Evolutionary conservation across 2,797 vertebrate species (phyloP).

Genomic region (Peromyscus nudipes): DNA sequence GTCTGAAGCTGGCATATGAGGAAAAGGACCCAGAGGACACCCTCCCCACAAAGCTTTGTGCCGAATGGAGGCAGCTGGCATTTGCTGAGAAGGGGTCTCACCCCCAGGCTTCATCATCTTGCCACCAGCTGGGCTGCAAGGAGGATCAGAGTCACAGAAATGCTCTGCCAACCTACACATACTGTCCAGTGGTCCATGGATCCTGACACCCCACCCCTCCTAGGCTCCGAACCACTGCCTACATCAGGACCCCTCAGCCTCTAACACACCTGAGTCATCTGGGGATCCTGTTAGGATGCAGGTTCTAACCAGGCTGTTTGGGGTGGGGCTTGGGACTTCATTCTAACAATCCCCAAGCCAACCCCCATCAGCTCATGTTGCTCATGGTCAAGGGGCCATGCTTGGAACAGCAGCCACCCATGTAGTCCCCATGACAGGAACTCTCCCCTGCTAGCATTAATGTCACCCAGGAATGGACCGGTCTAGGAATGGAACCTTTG

Average conservation of each 20-base stretch:
- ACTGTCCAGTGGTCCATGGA: not conserved
- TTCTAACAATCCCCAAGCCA: not conserved
- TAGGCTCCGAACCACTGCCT: not conserved
- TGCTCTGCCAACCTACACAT: not conserved
- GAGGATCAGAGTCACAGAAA: not conserved
- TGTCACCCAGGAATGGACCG: not conserved
- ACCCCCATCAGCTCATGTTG: not conserved
- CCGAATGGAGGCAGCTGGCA: not conserved
- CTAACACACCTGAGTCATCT: conserved; percentile 12
- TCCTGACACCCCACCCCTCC: not conserved
- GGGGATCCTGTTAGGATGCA: conserved; percentile 27
- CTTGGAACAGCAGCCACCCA: not conserved
- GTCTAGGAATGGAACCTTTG: not conserved
- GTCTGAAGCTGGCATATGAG: not conserved
- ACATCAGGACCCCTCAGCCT: conserved; percentile 39
- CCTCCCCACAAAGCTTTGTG: not conserved
- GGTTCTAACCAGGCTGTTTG: conserved; percentile 23
- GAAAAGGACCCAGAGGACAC: not conserved
- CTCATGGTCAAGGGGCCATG: not conserved
- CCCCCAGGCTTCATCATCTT: not conserved
- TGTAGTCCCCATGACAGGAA: not conserved
- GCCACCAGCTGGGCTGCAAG: not conserved
- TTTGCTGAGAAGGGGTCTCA: not conserved
- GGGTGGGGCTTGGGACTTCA: not conserved
- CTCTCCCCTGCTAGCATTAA: not conserved